phyloP scores from a whole-genome alignment of 2,888 invertebrate genomes.

The Sinelater perroti region DNA sequence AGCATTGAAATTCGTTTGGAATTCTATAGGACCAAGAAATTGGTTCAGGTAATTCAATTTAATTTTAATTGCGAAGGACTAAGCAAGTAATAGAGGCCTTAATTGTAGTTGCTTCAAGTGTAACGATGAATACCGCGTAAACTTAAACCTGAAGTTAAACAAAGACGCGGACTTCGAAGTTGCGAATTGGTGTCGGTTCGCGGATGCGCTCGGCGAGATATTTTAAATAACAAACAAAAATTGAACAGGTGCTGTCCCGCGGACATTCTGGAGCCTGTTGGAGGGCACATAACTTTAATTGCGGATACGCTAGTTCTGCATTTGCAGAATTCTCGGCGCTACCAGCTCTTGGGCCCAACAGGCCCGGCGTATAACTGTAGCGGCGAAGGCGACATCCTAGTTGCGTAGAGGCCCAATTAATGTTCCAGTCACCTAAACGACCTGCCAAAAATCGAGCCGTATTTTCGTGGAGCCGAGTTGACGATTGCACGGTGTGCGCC shows the following conservation, averaged over 20 bases:
- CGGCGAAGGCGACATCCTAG: slow-evolving; percentile 19
- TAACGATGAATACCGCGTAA: too few relatives aligned
- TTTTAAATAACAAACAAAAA: slow-evolving; percentile 15
- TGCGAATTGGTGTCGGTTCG: too few relatives aligned
- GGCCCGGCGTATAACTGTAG: slow-evolving; percentile 26
- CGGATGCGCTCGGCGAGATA: background rate
- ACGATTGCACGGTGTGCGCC: slow-evolving; percentile 48
- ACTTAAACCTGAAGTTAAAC: too few relatives aligned
- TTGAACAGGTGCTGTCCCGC: slow-evolving; percentile 12
- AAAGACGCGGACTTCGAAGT: too few relatives aligned
- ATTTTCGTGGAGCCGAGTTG: slow-evolving; percentile 27
- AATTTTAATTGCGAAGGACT: too few relatives aligned
- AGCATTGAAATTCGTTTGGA: too few relatives aligned
- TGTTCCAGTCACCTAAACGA: slow-evolving; percentile 24
- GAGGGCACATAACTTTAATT: slow-evolving; percentile 11
- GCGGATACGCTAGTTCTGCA: background rate
- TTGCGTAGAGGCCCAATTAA: slow-evolving; percentile 24
- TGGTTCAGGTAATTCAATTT: too few relatives aligned
- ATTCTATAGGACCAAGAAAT: too few relatives aligned
- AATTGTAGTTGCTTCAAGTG: too few relatives aligned
- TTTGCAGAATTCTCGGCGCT: slow-evolving; percentile 10
- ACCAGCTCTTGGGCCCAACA: slow-evolving; percentile 1
- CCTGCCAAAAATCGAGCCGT: slow-evolving; percentile 31
- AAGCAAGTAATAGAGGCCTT: too few relatives aligned
- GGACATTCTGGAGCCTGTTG: background rate